These are phyloP conservation scores for Papilio dardanus DNA, from an alignment of 1,140 invertebrate species.

Conservation along the genomic window DNA sequence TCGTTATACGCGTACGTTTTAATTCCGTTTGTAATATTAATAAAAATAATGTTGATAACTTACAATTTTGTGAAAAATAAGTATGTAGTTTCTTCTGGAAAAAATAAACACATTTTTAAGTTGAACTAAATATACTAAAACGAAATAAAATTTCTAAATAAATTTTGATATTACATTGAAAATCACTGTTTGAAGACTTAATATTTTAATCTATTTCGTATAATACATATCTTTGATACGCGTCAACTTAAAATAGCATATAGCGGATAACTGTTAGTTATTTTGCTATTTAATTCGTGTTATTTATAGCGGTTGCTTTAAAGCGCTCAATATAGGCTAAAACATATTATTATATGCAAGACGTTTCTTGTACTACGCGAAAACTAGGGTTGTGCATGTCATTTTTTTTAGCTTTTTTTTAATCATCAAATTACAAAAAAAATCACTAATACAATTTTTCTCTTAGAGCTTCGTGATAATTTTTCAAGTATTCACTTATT, in stretches of 20 bases:
- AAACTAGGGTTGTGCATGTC: slow-evolving; percentile 69
- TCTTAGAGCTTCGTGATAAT: no score
- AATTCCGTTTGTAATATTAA: no score
- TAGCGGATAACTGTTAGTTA: slow-evolving; percentile 26
- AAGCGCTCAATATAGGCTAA: slow-evolving; percentile 80
- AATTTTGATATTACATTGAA: neutral
- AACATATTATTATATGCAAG: slow-evolving; percentile 83
- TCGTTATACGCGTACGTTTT: neutral
- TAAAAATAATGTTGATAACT: no score
- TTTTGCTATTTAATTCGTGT: neutral
- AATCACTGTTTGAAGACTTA: neutral
- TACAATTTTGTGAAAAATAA: no score
- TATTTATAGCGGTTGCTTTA: slow-evolving; percentile 48
- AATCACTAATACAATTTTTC: neutral
- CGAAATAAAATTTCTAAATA: neutral
- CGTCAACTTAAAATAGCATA: neutral
- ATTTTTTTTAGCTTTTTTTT: slow-evolving; percentile 23
- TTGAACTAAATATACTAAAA: neutral
- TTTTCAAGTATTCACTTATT: no score
- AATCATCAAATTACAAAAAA: slow-evolving; percentile 21
- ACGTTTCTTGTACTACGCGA: slow-evolving; percentile 81
- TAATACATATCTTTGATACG: neutral
- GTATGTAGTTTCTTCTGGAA: neutral
- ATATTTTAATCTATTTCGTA: neutral
- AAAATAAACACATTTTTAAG: neutral